Evolutionary conservation across 2,888 invertebrate species (phyloP).

Genomic region (Tigriopus californicus): DNA sequence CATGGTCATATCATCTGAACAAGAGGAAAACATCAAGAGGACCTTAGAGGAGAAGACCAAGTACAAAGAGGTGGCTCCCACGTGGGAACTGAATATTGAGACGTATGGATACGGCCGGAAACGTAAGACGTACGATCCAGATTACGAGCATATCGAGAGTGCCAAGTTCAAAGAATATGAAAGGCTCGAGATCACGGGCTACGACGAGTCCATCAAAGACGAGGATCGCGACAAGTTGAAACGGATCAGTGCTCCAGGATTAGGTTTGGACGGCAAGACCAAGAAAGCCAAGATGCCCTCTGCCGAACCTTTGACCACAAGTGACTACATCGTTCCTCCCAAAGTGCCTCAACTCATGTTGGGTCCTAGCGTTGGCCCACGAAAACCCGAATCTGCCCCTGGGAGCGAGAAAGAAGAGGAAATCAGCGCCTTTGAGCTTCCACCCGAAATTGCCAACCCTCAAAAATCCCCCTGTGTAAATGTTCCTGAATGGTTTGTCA

Average conservation of each 20-base stretch:
- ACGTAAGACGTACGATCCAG: conserved; percentile 15
- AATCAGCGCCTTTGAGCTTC: conserved; percentile 10
- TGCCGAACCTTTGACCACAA: neutral
- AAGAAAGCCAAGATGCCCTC: neutral
- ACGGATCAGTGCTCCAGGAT: conserved; percentile 1
- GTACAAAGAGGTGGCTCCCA: conserved; percentile 17
- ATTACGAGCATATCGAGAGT: conserved; percentile 15
- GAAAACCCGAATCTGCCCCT: neutral
- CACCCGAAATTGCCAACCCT: conserved; percentile 3
- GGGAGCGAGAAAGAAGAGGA: neutral
- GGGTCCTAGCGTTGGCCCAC: conserved; percentile 4
- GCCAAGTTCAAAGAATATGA: conserved; percentile 14
- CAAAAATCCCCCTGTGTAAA: conserved; percentile 16
- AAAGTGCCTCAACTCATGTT: conserved; percentile 10
- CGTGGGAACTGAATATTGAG: conserved; percentile 16
- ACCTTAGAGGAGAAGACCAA: conserved; percentile 10
- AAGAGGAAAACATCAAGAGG: conserved; percentile 5
- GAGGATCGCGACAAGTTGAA: neutral
- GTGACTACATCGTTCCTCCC: conserved; percentile 13
- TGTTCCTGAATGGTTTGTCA: conserved; percentile 20
- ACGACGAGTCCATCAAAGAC: conserved; percentile 10
- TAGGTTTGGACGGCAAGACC: neutral
- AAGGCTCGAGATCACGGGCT: conserved; percentile 10
- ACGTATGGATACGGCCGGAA: conserved; percentile 4
- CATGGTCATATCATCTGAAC: conserved; percentile 6